phyloP scores from a whole-genome alignment of 2,888 invertebrate species.

The Neoitamus cyanurus region DNA sequence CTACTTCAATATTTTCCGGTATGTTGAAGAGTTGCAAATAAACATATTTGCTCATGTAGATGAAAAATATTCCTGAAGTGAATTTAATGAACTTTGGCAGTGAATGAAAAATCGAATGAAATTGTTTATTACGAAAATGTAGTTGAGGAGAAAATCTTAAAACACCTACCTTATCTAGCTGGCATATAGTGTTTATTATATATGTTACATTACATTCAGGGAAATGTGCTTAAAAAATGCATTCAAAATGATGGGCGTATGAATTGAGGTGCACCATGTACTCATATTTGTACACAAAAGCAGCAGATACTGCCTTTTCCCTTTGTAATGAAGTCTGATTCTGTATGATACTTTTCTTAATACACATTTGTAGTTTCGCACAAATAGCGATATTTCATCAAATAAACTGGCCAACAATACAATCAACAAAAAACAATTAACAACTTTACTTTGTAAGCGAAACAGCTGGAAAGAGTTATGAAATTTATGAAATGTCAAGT shows the following conservation, averaged over 20 bases:
- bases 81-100: not conserved
- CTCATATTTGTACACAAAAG: not conserved
- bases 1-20: too few species aligned
- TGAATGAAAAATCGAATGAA: not conserved
- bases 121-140: not conserved
- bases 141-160: not conserved
- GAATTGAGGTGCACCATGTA: not conserved
- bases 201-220: not conserved
- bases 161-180: not conserved
- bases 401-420: not conserved
- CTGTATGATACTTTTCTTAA: not conserved
- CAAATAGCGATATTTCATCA: not conserved
- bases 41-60: too few species aligned
- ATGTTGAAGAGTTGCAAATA: too few species aligned
- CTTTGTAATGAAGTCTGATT: not conserved
- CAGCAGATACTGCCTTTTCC: not conserved
- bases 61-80: not conserved
- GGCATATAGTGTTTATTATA: not conserved
- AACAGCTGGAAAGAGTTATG: constrained; percentile 38
- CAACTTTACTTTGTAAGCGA: not conserved
- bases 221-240: not conserved
- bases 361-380: not conserved
- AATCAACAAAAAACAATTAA: not conserved
- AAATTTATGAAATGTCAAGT: constrained; percentile 43
- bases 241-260: not conserved